Base-by-base conservation (phyloP, 2,888 invertebrate species). In the Parnassius orleans region DNA sequence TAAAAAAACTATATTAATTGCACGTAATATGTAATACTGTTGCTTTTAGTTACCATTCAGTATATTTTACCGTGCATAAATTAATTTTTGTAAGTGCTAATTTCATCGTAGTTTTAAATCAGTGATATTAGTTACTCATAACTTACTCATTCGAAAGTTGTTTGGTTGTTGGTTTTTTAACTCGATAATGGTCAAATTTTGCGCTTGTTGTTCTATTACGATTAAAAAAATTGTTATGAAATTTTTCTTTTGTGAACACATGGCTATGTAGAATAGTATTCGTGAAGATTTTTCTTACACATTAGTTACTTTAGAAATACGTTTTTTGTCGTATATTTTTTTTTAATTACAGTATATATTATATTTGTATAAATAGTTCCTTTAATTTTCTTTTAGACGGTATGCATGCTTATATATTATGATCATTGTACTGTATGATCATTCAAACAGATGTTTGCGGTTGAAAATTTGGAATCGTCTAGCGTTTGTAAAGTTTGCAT, bases 31-130 rank as follows among this genome's bases (percentile, higher is more conserved):
- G 48, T 46, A 57, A 57, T 60, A 61, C 64, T 52, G 46, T 54
- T 50, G 48, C 24, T 10, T 58, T 33, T 56, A 63, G 63, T 64
- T 64, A 64, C 63, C 63, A 60, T 63, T 53, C 24, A 24, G 42
- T 53, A 57, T 57, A 56, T 60, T 60, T 60, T 52, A 61, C 46
- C 24, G 10, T 5, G 42, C 47, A 12, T 63, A 47, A 63, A 52
- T 58, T 55, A 59, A 43, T 55, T 19, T 61, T 53, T 53, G n/a
- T 19, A 19, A 42, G 53, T 57, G 48, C 41, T 14, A 48, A 14
- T 48, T 10, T 53, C 33, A 15, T 56, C 12, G 48, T 62, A 62
- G 53, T 57, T 53, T 43, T 57, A 53, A 62, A 57, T 44, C 53
- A 53, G 57, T 62, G 57, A 62, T 62, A 57, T 62, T 62, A 57